These are phyloP conservation scores for Tipula unca DNA, from an alignment of 2,888 invertebrate species.

Conservation along the genomic window DNA sequence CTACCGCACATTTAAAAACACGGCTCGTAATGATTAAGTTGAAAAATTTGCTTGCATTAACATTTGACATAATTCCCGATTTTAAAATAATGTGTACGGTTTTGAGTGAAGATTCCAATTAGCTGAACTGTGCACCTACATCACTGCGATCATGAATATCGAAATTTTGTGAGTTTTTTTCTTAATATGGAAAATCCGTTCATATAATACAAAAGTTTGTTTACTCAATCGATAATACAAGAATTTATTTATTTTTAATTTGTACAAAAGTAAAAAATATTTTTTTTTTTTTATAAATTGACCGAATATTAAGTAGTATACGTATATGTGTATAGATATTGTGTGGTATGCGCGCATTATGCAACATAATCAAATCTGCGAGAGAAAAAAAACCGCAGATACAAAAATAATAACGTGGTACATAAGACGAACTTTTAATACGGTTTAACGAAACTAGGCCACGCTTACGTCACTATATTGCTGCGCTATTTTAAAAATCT, in stretches of 20 bases:
- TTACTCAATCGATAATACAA: background rate
- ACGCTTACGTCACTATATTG: too few species aligned
- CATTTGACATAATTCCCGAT: too few species aligned
- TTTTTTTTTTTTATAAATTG: too few species aligned
- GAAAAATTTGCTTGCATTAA: too few species aligned
- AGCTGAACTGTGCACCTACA: too few species aligned
- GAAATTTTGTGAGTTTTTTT: background rate
- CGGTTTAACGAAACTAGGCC: background rate
- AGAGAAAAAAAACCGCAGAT: background rate
- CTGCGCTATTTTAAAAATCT: too few species aligned
- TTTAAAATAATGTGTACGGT: too few species aligned
- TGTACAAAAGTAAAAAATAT: too few species aligned
- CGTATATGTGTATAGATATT: background rate
- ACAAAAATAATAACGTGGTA: background rate
- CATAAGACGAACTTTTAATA: background rate
- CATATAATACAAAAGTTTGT: background rate
- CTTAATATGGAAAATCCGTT: background rate
- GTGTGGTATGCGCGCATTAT: background rate
- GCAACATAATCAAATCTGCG: background rate
- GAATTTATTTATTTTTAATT: background rate
- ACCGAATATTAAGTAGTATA: background rate
- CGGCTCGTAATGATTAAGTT: too few species aligned
- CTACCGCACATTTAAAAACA: too few species aligned
- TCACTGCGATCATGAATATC: background rate
- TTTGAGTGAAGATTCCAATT: too few species aligned